Conservation (phyloP, 2,797 vertebrate genomes). For the Parambassis ranga region DNA sequence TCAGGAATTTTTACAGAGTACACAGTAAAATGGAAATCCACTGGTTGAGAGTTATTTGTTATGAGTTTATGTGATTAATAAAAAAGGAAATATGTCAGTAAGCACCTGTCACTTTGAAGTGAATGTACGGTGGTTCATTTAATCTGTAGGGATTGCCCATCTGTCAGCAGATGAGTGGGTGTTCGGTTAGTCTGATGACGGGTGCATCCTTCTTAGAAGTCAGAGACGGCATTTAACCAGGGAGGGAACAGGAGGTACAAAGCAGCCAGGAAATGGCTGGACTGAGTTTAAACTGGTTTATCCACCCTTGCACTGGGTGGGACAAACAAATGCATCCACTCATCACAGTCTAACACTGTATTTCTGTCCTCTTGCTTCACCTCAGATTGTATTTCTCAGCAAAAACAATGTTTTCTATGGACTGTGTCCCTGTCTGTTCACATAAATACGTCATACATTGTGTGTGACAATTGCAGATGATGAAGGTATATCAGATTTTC, state of each 20-base stretch:
- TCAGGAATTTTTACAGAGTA: too few relatives aligned
- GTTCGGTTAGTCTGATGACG: not conserved
- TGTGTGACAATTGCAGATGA: constrained; percentile 4
- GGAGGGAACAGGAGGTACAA: not conserved
- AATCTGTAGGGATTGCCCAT: not conserved
- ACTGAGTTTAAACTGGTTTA: not conserved
- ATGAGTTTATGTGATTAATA: too few relatives aligned
- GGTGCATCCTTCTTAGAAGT: not conserved
- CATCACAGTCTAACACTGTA: not conserved
- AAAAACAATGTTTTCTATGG: not conserved
- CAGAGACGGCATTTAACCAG: not conserved
- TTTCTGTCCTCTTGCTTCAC: not conserved
- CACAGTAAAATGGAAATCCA: too few relatives aligned
- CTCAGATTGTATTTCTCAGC: not conserved
- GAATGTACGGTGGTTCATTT: too few relatives aligned
- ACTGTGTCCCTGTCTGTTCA: not conserved
- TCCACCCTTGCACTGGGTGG: not conserved
- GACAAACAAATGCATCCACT: constrained; percentile 18
- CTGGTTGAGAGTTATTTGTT: too few relatives aligned
- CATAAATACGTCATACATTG: not conserved
- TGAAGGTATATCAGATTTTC: constrained; percentile 15
- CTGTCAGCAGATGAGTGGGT: not conserved
- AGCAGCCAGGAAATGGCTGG: not conserved
- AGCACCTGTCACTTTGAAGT: not conserved
- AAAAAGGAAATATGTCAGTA: not conserved